Evolutionary conservation across 2,113 vertebrate species (phyloP).

Genomic region (Gila orcuttii): DNA sequence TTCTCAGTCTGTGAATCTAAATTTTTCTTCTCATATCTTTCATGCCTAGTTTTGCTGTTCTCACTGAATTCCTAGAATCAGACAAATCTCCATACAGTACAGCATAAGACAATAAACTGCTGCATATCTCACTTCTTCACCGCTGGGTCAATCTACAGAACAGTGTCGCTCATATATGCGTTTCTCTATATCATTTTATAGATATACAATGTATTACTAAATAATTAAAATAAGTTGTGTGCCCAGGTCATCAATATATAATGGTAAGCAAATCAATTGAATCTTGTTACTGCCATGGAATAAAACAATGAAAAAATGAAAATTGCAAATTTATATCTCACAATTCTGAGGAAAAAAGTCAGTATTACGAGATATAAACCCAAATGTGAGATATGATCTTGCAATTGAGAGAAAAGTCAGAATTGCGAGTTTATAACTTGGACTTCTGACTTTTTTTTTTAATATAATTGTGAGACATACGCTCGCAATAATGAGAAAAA

Average conservation of each 20-base stretch:
- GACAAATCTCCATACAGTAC: neutral
- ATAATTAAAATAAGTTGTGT: neutral
- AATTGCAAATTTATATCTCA: no score
- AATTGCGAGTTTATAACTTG: no score
- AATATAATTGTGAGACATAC: no score
- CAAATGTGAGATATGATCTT: no score
- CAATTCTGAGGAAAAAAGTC: no score
- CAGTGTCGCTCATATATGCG: neutral
- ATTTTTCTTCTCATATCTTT: neutral
- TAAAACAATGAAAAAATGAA: no score
- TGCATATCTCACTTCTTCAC: neutral
- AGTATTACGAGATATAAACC: no score
- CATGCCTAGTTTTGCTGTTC: neutral
- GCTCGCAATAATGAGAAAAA: no score
- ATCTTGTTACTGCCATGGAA: no score
- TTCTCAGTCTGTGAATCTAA: slow-evolving; percentile 16
- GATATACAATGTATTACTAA: neutral
- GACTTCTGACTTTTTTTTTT: no score
- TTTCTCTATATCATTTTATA: neutral
- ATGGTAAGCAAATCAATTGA: neutral
- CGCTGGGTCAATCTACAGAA: neutral
- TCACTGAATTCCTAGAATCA: neutral
- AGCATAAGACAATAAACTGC: neutral
- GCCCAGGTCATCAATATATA: neutral
- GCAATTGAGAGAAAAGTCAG: no score